These are phyloP conservation scores for Brachyistius frenatus DNA, from an alignment of 2,113 vertebrate species.

Conservation along the genomic window DNA sequence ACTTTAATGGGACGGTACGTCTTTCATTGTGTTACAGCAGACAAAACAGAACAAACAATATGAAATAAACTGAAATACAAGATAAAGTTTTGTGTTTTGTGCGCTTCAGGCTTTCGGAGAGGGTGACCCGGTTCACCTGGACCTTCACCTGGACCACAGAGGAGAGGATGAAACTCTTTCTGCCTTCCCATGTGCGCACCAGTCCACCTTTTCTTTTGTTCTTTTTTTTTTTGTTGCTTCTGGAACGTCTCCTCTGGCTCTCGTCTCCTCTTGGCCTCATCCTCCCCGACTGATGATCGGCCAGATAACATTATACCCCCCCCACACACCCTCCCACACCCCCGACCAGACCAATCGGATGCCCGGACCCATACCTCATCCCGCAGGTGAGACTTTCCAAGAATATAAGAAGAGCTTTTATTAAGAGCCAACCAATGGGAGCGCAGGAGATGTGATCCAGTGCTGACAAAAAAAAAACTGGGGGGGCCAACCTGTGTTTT, in stretches of 20 bases:
- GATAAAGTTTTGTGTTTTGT: not conserved
- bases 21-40: too few species aligned
- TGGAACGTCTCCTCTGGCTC: constrained; percentile 77
- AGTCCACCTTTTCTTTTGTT: constrained; percentile 74
- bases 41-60: too few species aligned
- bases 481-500: constrained; percentile 53
- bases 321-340: too few species aligned
- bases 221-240: too few species aligned
- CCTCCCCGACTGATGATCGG: constrained; percentile 84
- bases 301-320: constrained; percentile 85
- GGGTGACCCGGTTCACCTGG: constrained; percentile 50
- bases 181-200: constrained; percentile 85
- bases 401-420: constrained; percentile 70
- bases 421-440: constrained; percentile 77
- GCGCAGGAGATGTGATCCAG: constrained; percentile 48
- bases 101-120: not conserved
- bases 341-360: constrained; percentile 85
- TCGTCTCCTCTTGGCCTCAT: constrained; percentile 55
- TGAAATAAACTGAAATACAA: too few species aligned
- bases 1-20: too few species aligned
- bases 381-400: constrained; percentile 85
- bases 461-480: not conserved
- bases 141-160: constrained; percentile 38
- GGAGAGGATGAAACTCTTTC: constrained; percentile 57
- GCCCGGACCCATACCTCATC: constrained; percentile 81